Percentiles rank a stretch among this genome's conserved stretches.
Evolutionary conservation across 2,113 vertebrate species (phyloP).

Genomic region (Paralichthys olivaceus): DNA sequence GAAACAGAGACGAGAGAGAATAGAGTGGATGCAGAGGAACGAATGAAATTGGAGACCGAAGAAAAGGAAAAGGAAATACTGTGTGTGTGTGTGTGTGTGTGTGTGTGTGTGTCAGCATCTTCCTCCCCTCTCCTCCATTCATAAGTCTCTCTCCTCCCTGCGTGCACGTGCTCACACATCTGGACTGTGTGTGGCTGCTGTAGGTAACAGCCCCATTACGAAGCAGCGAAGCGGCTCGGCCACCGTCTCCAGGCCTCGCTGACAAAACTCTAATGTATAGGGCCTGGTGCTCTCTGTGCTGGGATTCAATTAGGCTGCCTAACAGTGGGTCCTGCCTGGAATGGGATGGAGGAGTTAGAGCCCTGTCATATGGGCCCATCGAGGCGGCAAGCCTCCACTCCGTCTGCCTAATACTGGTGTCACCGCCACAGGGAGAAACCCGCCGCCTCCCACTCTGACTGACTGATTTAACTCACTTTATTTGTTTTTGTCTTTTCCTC

Average conservation of each 20-base stretch:
- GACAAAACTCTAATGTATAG: constrained; percentile 74
- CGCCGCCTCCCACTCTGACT: constrained; percentile 12
- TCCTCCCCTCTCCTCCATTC: not conserved
- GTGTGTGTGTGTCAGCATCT: not conserved
- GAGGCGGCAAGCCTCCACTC: constrained; percentile 60
- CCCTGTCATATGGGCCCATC: constrained; percentile 69
- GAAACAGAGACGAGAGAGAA: constrained; percentile 22
- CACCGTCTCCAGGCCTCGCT: constrained; percentile 50
- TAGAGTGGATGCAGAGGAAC: not conserved
- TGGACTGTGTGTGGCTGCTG: constrained; percentile 20
- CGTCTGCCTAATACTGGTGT: constrained; percentile 71
- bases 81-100: not conserved
- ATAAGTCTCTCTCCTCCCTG: no score
- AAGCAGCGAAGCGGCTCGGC: constrained; percentile 66
- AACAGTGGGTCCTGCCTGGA: constrained; percentile 41
- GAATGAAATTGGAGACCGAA: constrained; percentile 13
- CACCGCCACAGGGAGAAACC: constrained; percentile 52
- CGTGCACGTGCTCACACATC: constrained; percentile 15
- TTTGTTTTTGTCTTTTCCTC: constrained; percentile 33
- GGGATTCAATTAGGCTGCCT: constrained; percentile 71
- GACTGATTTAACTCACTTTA: constrained; percentile 46
- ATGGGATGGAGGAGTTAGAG: constrained; percentile 72
- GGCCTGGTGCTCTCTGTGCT: constrained; percentile 45
- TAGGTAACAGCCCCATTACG: constrained; percentile 70
- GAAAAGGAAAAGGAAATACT: no score